Evolutionary conservation across 1,140 invertebrate species (phyloP).

Genomic region (Stegodyphus dumicola): DNA sequence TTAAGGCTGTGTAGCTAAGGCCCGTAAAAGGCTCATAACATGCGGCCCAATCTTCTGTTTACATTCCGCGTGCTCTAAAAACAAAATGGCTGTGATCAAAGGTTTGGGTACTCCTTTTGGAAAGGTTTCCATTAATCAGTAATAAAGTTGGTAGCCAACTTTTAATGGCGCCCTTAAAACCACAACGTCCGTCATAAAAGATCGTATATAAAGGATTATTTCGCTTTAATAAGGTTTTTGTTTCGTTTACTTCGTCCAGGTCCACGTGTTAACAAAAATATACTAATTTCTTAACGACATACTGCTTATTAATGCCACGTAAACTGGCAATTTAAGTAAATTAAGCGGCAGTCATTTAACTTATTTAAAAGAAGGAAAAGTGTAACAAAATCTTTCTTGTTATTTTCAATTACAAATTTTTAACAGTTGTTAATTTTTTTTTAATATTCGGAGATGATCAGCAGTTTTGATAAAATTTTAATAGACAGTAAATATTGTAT

Average conservation of each 20-base stretch:
- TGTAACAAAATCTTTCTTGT: too few species aligned
- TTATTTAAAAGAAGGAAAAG: too few species aligned
- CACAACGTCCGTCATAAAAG: slow-evolving; percentile 19
- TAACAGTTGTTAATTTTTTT: too few species aligned
- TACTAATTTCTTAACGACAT: slow-evolving; percentile 34
- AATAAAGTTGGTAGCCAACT: slow-evolving; percentile 41
- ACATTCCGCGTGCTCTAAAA: slow-evolving; percentile 44
- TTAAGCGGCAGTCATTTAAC: not conserved
- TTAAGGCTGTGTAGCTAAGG: not conserved
- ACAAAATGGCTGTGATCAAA: slow-evolving; percentile 42
- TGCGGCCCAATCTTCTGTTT: slow-evolving; percentile 49
- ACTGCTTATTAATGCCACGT: slow-evolving; percentile 9
- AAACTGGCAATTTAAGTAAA: not conserved
- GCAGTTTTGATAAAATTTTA: too few species aligned
- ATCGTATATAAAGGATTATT: slow-evolving; percentile 35
- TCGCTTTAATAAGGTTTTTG: slow-evolving; percentile 11
- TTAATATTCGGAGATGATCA: too few species aligned
- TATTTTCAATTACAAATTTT: too few species aligned
- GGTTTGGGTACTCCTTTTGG: slow-evolving; percentile 7
- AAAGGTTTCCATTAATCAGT: slow-evolving; percentile 49
- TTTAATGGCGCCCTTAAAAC: slow-evolving; percentile 38
- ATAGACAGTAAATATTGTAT: too few species aligned
- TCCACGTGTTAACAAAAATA: slow-evolving; percentile 33
- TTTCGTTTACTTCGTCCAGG: not conserved
- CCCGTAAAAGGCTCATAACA: slow-evolving; percentile 26